Conservation (phyloP, 2,888 invertebrate genomes). For the Ceriagrion tenellum region DNA sequence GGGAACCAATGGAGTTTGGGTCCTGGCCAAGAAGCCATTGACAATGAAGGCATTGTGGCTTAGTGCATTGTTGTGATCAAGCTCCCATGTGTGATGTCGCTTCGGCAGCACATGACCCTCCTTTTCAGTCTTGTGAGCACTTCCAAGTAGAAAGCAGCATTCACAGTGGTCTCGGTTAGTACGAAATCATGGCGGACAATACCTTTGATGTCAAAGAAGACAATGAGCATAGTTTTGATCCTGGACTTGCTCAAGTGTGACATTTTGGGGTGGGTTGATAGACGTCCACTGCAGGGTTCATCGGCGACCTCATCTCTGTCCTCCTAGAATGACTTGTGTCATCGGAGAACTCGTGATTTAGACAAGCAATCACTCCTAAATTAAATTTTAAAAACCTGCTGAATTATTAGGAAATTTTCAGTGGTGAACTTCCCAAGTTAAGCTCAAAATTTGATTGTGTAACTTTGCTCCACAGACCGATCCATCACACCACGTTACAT, state of each 20-base stretch:
- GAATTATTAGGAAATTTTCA: background rate
- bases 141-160: background rate
- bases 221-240: background rate
- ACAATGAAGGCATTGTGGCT: slow-evolving; percentile 70
- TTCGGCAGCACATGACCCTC: slow-evolving; percentile 42
- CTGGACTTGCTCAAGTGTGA: background rate
- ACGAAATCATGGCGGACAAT: background rate
- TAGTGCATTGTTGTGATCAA: slow-evolving; percentile 69
- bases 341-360: background rate
- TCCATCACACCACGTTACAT: background rate
- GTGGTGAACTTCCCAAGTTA: background rate
- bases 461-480: background rate
- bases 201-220: background rate
- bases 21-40: background rate
- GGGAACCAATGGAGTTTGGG: no score
- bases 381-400: background rate
- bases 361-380: background rate
- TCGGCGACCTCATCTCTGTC: no score
- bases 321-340: background rate
- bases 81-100: slow-evolving; percentile 69
- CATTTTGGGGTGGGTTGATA: no score
- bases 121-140: slow-evolving; percentile 64
- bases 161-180: background rate
- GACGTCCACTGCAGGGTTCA: no score
- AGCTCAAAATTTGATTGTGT: background rate